Base-by-base conservation (phyloP, 2,888 invertebrate species). In the Heliconius erato region DNA sequence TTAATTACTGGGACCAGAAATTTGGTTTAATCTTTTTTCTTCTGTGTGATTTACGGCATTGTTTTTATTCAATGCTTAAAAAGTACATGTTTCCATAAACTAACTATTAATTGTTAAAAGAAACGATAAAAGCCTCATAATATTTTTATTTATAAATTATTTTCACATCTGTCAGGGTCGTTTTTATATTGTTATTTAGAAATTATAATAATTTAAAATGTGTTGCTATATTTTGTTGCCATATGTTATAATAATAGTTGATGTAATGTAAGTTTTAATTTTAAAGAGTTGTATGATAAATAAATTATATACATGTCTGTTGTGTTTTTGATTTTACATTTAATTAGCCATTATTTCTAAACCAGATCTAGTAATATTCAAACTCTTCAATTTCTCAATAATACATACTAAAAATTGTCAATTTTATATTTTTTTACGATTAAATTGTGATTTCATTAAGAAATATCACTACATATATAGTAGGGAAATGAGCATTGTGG, bases 221-320 rank as follows among this genome's bases (percentile, higher is more conserved):
- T 74, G 68, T 76, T 80, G 74, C 74, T 80, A 40, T 59, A n/a
- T 80, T 80, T 68, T 80, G 80, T 80, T 80, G 80, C 74, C 74
- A 80, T 76, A 80, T 79, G 44, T 65, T 28, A 65, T 74, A 68
- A 12, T n/a, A 79, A 67, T 80, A 74, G 28, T 32, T 76, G 23
- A 74, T 59, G 54, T 32, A 74, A 74, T 74, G 54, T 49, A 49
- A 65, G 74, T 74, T 68, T 72, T 44, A 54, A 74, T 68, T 74
- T 32, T 63, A 74, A 67, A 67, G 74, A 72, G 68, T 80, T 80
- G 26, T 40, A 72, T 72, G 40, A 26, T 35, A 32, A 74, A 35
- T 54, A 74, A 68, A 67, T 35, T 76, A 76, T 63, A 76, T 76
- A 76, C 35, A 16, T 76, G 74, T 76, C 28, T 54, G 12, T 74